Conservation (phyloP, 2,888 invertebrate genomes). For the Tuberolachnus salignus region DNA sequence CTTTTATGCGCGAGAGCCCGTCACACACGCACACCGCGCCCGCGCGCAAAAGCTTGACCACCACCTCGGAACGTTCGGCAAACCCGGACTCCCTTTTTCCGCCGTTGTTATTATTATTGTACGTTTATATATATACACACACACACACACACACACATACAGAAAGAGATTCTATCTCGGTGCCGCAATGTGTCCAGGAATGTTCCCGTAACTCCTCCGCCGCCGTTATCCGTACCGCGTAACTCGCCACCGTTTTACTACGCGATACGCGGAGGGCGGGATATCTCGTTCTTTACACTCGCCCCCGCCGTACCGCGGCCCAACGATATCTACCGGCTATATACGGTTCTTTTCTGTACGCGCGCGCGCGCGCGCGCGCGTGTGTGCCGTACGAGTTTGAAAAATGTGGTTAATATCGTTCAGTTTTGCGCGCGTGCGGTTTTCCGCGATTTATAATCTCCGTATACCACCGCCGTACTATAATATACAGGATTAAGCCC, state of each 20-base stretch:
- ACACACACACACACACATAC: neutral
- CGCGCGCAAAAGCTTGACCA: slow-evolving; percentile 48
- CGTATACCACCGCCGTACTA: neutral
- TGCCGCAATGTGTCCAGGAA: slow-evolving; percentile 46
- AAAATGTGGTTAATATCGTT: slow-evolving; percentile 49
- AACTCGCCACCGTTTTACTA: neutral
- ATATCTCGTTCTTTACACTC: slow-evolving; percentile 46
- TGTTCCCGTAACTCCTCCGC: slow-evolving; percentile 11
- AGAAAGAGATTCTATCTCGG: slow-evolving; percentile 48
- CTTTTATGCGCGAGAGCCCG: slow-evolving; percentile 44
- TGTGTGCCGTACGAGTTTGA: slow-evolving; percentile 22
- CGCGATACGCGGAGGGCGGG: slow-evolving; percentile 24
- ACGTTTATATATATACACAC: no score
- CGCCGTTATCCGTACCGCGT: neutral
- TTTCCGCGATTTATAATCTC: slow-evolving; percentile 44
- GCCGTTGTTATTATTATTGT: slow-evolving; percentile 18
- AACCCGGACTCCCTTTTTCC: slow-evolving; percentile 18
- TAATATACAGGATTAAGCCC: slow-evolving; percentile 7
- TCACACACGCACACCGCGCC: slow-evolving; percentile 5
- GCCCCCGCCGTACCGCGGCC: neutral
- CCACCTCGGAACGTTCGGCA: slow-evolving; percentile 1
- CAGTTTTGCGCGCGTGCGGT: neutral
- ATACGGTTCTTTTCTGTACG: neutral
- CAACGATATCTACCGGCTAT: slow-evolving; percentile 21
- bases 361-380: neutral